These are phyloP conservation scores for Oligia strigilis DNA, from an alignment of 2,888 invertebrate genomes.

Conservation along the genomic window DNA sequence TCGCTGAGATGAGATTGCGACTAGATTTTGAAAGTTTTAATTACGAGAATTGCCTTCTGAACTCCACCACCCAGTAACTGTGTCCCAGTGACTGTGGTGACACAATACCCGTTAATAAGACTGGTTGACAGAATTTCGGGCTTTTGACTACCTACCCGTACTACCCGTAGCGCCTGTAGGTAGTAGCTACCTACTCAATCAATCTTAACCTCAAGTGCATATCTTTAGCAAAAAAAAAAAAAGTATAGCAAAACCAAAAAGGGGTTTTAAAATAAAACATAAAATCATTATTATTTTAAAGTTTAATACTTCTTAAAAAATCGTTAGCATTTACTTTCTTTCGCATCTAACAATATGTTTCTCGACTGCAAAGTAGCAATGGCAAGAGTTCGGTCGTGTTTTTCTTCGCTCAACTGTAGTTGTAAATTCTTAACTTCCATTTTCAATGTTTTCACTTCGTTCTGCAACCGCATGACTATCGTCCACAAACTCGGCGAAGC, in stretches of 20 bases:
- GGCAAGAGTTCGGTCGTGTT: slow-evolving; percentile 88
- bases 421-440: slow-evolving; percentile 91
- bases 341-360: slow-evolving; percentile 84
- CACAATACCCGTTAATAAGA: neutral
- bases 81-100: too few relatives aligned
- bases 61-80: neutral
- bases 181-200: neutral
- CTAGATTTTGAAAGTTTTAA: too few relatives aligned
- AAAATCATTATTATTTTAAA: slow-evolving; percentile 28
- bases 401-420: slow-evolving; percentile 93
- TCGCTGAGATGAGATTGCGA: too few relatives aligned
- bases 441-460: slow-evolving; percentile 93
- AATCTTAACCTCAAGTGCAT: neutral
- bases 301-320: slow-evolving; percentile 56
- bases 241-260: neutral
- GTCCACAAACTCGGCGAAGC: slow-evolving; percentile 93
- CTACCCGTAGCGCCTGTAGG: neutral
- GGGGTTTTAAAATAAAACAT: slow-evolving; percentile 18
- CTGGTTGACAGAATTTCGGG: neutral
- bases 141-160: neutral
- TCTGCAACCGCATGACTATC: slow-evolving; percentile 94
- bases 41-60: neutral
- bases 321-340: slow-evolving; percentile 87
- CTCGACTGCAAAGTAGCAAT: slow-evolving; percentile 85
- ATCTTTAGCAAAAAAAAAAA: too few relatives aligned